A percentile compares a stretch with the other conserved stretches of the same genome.
Conservation (phyloP, 2,888 invertebrate species). For the Leptodirus hochenwartii region DNA sequence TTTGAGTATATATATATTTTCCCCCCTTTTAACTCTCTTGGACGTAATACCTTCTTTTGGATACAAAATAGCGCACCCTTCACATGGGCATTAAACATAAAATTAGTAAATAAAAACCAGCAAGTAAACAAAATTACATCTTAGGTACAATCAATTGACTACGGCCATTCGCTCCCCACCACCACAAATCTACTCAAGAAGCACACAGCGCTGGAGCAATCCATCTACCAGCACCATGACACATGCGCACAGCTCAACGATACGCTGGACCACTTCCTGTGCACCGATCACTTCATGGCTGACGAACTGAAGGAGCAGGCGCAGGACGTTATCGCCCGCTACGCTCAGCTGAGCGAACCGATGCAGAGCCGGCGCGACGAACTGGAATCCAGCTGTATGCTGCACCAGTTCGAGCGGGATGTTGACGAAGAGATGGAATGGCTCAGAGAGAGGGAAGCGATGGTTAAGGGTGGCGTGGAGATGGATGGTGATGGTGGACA, state of each 20-base stretch:
- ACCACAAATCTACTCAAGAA: slow-evolving; percentile 68
- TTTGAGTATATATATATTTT: too few species aligned
- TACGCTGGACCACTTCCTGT: slow-evolving; percentile 59
- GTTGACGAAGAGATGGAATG: slow-evolving; percentile 86
- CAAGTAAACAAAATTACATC: too few species aligned
- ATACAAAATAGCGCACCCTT: too few species aligned
- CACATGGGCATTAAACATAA: too few species aligned
- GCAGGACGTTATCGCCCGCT: slow-evolving; percentile 40
- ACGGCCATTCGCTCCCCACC: slow-evolving; percentile 76
- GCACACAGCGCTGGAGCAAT: slow-evolving; percentile 69
- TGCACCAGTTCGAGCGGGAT: slow-evolving; percentile 82
- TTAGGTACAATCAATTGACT: slow-evolving; percentile 56
- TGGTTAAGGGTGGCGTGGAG: too few species aligned
- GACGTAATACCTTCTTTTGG: too few species aligned
- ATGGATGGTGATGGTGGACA: too few species aligned
- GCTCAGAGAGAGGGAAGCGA: slow-evolving; percentile 60
- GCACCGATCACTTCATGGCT: slow-evolving; percentile 73
- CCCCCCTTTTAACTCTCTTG: too few species aligned
- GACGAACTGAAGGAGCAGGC: slow-evolving; percentile 68
- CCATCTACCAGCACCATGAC: slow-evolving; percentile 68
- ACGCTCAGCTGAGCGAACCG: slow-evolving; percentile 56
- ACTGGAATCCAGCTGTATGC: slow-evolving; percentile 70
- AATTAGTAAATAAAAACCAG: too few species aligned
- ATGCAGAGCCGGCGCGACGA: slow-evolving; percentile 82
- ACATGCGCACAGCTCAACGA: slow-evolving; percentile 64